Evolutionary conservation across 1,140 invertebrate genomes (phyloP), one percentile per base, ranked within the genome.

Genomic region (Idris sp.): DNA sequence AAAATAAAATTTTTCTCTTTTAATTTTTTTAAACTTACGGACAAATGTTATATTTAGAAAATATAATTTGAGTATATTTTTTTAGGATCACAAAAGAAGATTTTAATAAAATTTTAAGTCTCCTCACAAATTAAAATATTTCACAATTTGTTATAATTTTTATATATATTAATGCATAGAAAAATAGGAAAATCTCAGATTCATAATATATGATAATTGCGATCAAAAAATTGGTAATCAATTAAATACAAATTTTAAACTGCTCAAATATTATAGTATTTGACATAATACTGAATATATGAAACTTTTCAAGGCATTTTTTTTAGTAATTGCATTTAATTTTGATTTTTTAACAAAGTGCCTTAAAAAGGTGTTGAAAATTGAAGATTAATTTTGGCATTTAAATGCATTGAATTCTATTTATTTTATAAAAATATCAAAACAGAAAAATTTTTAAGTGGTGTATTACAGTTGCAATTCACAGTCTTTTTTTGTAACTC

Each of bases 171-270:
- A n/a, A 54, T 49, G 43, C 11, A 35, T 68, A 68, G 43, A 68
- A 68, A 68, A 68, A 68, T 68, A 68, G 53, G 64, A 58, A 58
- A 68, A 58, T 68, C 53, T 59, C 64, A 33, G 22, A 65, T 65
- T 65, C 25, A 10, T 22, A 65, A 49, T 58, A 28, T 35, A 68
- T n/a, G n/a, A n/a, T n/a, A n/a, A n/a, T n/a, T n/a, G n/a, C n/a
- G n/a, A n/a, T n/a, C n/a, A 58, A 58, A 43, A 16, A 49, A 62
- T 62, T 65, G 36, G 6, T 10, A 22, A 38, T 65, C 61, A 22
- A 41, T 65, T 65, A 49, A 30, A 31, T 62, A 61, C 43, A 46
- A 48, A 61, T 62, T 40, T 62, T 36, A 14, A 10, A 10, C n/a
- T n/a, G n/a, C n/a, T 36, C 16, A 9, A 33, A 40, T 31, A 11